These are phyloP conservation scores for Ophion ellenae DNA, from an alignment of 2,888 invertebrate species.

Conservation along the genomic window DNA sequence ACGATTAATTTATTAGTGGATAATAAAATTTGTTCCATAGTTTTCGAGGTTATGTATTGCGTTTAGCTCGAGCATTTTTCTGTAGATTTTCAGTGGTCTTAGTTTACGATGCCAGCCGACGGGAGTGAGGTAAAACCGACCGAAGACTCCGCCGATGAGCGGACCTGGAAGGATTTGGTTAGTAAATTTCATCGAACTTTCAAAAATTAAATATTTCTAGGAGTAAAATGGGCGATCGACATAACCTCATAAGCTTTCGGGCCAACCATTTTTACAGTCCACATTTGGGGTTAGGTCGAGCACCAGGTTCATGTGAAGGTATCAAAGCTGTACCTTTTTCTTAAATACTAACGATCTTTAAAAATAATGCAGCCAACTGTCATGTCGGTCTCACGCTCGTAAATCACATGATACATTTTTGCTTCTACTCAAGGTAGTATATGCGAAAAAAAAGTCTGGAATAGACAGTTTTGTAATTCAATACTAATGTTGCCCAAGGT, in stretches of 20 bases:
- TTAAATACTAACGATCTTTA: no score
- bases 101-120: constrained; percentile 53
- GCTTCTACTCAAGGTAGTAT: no score
- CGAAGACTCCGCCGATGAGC: constrained; percentile 73
- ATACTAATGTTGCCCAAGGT: no score
- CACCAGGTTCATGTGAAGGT: no score
- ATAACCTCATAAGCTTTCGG: not conserved
- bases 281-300: no score
- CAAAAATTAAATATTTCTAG: not conserved
- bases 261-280: not conserved
- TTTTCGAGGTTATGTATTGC: constrained; percentile 26
- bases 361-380: no score
- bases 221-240: not conserved
- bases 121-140: constrained; percentile 34
- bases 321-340: no score
- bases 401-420: no score
- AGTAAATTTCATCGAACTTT: constrained; percentile 3
- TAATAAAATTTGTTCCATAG: not conserved
- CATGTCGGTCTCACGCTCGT: no score
- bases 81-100: not conserved
- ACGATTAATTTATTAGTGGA: not conserved
- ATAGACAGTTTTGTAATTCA: no score
- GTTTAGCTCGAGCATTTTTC: not conserved
- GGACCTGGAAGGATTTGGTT: constrained; percentile 62
- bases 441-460: no score